phyloP scores from a whole-genome alignment of 2,113 vertebrate species.

The Prunella fulvescens region DNA sequence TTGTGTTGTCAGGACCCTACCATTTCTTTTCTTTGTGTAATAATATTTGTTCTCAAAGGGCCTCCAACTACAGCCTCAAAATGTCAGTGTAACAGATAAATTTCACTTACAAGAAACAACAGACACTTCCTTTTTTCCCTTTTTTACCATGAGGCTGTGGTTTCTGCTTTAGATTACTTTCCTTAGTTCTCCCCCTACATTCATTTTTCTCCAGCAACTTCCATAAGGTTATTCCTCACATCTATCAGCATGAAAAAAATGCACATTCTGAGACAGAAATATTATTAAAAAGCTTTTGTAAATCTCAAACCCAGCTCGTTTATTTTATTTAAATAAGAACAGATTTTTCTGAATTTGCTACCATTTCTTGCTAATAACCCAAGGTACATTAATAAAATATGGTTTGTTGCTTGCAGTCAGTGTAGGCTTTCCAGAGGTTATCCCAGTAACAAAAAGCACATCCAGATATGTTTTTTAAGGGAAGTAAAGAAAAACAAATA shows the following conservation, averaged over 20 bases:
- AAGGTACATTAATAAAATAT: background rate
- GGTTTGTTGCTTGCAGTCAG: background rate
- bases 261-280: background rate
- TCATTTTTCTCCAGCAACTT: background rate
- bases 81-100: background rate
- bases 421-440: background rate
- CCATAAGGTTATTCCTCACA: background rate
- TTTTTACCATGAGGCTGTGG: background rate
- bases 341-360: background rate
- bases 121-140: background rate
- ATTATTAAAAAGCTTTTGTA: background rate
- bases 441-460: background rate
- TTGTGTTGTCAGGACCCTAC: background rate
- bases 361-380: background rate
- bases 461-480: background rate
- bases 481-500: background rate
- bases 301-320: background rate
- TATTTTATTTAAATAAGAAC: background rate
- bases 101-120: background rate
- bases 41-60: constrained; percentile 8
- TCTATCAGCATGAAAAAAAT: background rate
- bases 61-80: background rate
- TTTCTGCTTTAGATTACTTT: background rate
- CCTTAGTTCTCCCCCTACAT: background rate
- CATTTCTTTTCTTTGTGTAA: background rate